Percentiles rank a stretch among this genome's conserved stretches.
These are phyloP conservation scores for Cossypha niveicapilla DNA, from an alignment of 2,797 vertebrate species.

Conservation along the genomic window DNA sequence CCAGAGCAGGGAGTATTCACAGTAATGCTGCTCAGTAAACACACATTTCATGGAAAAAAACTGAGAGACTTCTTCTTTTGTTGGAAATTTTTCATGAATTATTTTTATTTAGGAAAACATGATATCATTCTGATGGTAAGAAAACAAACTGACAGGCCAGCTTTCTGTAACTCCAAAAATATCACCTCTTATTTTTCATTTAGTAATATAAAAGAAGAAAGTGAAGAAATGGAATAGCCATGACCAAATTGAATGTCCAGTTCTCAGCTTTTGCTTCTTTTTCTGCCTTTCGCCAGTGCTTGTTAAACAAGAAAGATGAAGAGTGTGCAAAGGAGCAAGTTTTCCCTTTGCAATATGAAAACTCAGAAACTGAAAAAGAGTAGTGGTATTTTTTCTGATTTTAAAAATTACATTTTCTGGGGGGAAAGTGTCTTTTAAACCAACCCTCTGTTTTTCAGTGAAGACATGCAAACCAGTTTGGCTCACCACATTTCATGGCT, in stretches of 20 bases:
- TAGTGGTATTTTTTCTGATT: not conserved
- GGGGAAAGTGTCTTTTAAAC: not conserved
- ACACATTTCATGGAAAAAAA: slow-evolving; percentile 41
- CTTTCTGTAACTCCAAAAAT: slow-evolving; percentile 52
- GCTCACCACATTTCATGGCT: slow-evolving; percentile 24
- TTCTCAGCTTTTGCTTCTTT: slow-evolving; percentile 12
- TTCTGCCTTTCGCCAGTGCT: not conserved
- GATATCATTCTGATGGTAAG: slow-evolving; percentile 61
- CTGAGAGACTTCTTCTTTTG: not conserved
- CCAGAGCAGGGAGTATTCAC: not conserved
- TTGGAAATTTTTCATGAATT: slow-evolving; percentile 50
- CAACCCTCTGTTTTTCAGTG: not conserved
- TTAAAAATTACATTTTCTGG: not conserved
- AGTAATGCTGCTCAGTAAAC: slow-evolving; percentile 1
- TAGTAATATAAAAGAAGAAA: slow-evolving; percentile 34
- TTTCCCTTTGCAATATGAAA: not conserved
- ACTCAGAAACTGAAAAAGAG: not conserved
- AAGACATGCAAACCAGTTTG: not conserved
- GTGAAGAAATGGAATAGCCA: slow-evolving; percentile 3
- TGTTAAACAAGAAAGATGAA: not conserved
- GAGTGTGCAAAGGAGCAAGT: not conserved
- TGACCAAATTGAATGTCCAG: not conserved
- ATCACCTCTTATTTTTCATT: slow-evolving; percentile 48
- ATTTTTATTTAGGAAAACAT: slow-evolving; percentile 68
- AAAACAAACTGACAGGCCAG: slow-evolving; percentile 39